These are phyloP conservation scores for Bubalus kerabau DNA, from an alignment of 2,113 vertebrate species.

Conservation along the genomic window DNA sequence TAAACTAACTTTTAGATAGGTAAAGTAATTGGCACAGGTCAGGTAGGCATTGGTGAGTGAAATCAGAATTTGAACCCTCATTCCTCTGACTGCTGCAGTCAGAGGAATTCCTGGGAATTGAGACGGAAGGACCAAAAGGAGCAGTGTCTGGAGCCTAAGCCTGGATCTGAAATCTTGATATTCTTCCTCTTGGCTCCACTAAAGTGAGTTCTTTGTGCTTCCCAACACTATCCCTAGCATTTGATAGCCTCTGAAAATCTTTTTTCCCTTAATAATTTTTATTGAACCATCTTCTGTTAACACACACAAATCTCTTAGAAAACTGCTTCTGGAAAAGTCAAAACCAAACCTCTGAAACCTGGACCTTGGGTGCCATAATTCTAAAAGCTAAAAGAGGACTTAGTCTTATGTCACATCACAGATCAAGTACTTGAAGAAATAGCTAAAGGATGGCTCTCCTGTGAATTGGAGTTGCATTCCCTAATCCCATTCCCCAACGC, in stretches of 20 bases:
- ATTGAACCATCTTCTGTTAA: not conserved
- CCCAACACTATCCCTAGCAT: not conserved
- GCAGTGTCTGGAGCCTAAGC: not conserved
- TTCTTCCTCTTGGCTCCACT: not conserved
- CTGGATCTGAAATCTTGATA: not conserved
- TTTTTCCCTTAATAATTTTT: not conserved
- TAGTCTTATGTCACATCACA: conserved; percentile 62
- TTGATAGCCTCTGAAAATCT: not conserved
- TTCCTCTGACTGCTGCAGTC: not conserved
- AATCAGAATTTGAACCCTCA: not conserved
- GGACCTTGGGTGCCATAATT: conserved; percentile 18
- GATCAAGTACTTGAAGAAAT: conserved; percentile 45
- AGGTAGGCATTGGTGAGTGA: not conserved
- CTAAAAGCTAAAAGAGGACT: conserved; percentile 21
- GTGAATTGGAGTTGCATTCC: not conserved
- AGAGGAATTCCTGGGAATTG: not conserved
- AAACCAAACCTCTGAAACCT: conserved; percentile 17
- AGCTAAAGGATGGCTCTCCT: conserved; percentile 56
- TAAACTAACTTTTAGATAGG: not conserved
- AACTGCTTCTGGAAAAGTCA: conserved; percentile 5
- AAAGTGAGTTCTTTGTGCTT: not conserved
- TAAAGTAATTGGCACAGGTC: not conserved
- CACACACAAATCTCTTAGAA: not conserved
- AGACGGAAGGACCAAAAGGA: not conserved
- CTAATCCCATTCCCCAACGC: not conserved